These are phyloP conservation scores for Phyllotis vaccarum DNA, from an alignment of 2,797 vertebrate species.

Conservation along the genomic window DNA sequence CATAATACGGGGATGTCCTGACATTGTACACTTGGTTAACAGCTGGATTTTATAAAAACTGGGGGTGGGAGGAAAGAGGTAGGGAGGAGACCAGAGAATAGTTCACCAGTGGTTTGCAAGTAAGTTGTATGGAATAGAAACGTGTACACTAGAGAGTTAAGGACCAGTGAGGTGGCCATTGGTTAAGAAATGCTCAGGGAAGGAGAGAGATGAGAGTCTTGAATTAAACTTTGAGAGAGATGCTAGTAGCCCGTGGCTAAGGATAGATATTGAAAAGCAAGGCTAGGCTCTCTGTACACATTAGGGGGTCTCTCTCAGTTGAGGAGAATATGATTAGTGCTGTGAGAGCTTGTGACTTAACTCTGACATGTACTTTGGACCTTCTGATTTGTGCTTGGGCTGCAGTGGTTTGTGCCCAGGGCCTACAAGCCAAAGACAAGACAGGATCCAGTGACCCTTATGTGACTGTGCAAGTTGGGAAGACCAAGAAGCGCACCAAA, in stretches of 20 bases:
- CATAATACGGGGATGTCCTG: background rate
- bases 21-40: background rate
- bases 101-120: conserved; percentile 27
- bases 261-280: background rate
- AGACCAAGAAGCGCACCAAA: conserved; percentile 99
- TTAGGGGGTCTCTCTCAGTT: background rate
- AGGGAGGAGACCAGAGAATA: background rate
- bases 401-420: conserved; percentile 97
- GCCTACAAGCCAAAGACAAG: conserved; percentile 99
- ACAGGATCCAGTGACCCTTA: conserved; percentile 99
- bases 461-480: conserved; percentile 98
- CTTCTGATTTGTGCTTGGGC: conserved; percentile 63
- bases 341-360: background rate
- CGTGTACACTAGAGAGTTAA: background rate
- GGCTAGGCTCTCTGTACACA: background rate
- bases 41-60: conserved; percentile 35
- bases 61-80: background rate
- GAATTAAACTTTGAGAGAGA: background rate
- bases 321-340: background rate
- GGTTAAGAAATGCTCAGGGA: background rate
- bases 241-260: conserved; percentile 6
- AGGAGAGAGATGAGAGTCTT: conserved; percentile 45
- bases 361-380: background rate
- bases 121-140: background rate
- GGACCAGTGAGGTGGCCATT: background rate